Evolutionary conservation across 1,140 invertebrate species (phyloP).

Genomic region (Ganaspis sp.): DNA sequence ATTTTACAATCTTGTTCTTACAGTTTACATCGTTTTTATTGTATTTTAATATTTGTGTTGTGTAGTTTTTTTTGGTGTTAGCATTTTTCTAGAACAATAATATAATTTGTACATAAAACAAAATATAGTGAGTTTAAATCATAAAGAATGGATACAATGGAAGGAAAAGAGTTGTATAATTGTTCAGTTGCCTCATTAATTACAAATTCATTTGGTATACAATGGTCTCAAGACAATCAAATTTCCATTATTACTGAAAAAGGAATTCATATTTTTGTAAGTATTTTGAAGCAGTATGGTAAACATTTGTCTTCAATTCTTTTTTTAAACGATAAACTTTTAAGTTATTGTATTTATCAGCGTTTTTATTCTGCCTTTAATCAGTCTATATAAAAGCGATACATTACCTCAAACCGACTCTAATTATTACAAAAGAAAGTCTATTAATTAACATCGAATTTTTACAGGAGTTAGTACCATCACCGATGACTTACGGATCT

Average conservation of each 20-base stretch:
- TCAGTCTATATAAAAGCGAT: too few species aligned
- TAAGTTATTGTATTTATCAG: too few species aligned
- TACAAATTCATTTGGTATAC: constrained; percentile 58
- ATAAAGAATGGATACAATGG: constrained; percentile 41
- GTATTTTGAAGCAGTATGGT: too few species aligned
- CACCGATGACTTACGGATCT: constrained; percentile 58
- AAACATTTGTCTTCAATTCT: too few species aligned
- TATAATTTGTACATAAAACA: not conserved
- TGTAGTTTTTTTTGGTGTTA: not conserved
- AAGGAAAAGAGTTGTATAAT: constrained; percentile 66
- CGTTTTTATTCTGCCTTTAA: too few species aligned
- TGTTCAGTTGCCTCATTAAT: constrained; percentile 62
- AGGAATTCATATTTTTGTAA: constrained; percentile 71
- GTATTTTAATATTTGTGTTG: too few species aligned
- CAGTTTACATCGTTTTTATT: too few species aligned
- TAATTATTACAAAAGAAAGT: too few species aligned
- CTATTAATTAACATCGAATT: not conserved
- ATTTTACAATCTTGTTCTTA: too few species aligned
- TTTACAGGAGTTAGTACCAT: constrained; percentile 67
- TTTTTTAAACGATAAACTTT: too few species aligned
- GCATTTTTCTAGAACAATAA: not conserved
- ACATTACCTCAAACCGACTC: too few species aligned
- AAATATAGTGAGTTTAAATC: not conserved
- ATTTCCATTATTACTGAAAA: constrained; percentile 68
- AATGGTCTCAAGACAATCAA: constrained; percentile 73